Evolutionary conservation across 1,140 invertebrate genomes (phyloP), one percentile per base, ranked within the genome.

Genomic region (Laodelphax striatellus): DNA sequence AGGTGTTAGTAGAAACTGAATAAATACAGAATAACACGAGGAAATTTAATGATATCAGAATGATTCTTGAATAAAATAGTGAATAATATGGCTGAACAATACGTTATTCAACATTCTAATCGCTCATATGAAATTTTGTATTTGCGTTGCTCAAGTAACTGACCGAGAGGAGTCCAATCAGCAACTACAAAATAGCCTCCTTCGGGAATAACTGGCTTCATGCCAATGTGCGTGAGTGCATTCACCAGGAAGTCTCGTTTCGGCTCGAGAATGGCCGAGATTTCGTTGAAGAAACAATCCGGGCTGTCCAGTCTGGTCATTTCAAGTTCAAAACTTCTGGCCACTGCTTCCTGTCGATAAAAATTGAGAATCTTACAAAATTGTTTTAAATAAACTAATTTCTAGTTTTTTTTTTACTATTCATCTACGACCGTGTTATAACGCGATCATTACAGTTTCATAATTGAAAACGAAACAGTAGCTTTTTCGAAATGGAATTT

Each of bases 171-270:
- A n/a, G 82, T 83, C 84, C 92, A 97, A 73, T 98, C 90, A 2
- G 92, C 93, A 11, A 98, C 70, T 79, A 99, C 91, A 72, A 99
- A 98, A 73, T 97, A 99, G 0, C 96, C 96, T 14, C 92, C 95
- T 63, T 98, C 90, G 0, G 97, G 97, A 52, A 98, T 78, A 1
- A 90, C 93, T 0, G 95, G 94, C 16, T 81, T 82, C 82, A 99
- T 89, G 0, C 92, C 94, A 57, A 86, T 82, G 5, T 92, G 86
- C 9, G 63, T 70, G 1, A 98, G 73, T 52, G 88, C 80, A 67
- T 85, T 84, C 0, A 83, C 86, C 75, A 98, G 85, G 63, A 76
- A 86, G 70, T 98, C 88, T 21, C 94, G 75, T 75, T 99, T 99
- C 9, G 82, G 75, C 63, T 84, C 66, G 17, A 99, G 75, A 71